phyloP scores from a whole-genome alignment of 2,113 vertebrate genomes.

The Numida meleagris region DNA sequence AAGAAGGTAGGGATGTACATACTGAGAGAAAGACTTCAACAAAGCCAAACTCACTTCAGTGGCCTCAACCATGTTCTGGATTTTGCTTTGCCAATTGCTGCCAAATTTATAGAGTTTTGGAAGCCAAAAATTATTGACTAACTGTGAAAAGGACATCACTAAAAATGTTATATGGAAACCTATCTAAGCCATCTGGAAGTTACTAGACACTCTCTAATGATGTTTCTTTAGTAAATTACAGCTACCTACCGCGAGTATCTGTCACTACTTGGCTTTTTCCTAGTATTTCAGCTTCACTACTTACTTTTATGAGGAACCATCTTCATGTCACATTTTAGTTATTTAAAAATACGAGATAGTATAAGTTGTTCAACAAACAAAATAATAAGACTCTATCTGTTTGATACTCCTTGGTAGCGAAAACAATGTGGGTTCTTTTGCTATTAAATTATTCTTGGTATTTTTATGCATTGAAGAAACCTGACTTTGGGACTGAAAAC shows the following conservation, averaged over 20 bases:
- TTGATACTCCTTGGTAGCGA: not conserved
- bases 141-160: conserved; percentile 13
- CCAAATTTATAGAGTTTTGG: conserved; percentile 11
- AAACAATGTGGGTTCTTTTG: not conserved
- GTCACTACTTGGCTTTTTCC: not conserved
- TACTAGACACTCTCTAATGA: not conserved
- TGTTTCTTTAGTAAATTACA: conserved; percentile 18
- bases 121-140: conserved; percentile 1
- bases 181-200: conserved; percentile 5
- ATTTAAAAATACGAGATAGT: not conserved
- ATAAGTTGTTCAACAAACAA: not conserved
- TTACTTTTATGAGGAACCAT: not conserved
- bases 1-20: not conserved
- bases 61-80: not conserved
- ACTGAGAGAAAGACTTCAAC: not conserved
- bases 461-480: not conserved
- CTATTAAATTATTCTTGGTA: not conserved
- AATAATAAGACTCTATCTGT: not conserved
- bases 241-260: not conserved
- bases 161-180: conserved; percentile 14
- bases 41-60: not conserved
- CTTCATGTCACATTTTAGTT: not conserved
- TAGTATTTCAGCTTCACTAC: not conserved
- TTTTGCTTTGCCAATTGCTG: not conserved
- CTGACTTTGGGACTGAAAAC: not conserved